Conservation (phyloP, 2,888 invertebrate genomes). For the Orthosia gothica region DNA sequence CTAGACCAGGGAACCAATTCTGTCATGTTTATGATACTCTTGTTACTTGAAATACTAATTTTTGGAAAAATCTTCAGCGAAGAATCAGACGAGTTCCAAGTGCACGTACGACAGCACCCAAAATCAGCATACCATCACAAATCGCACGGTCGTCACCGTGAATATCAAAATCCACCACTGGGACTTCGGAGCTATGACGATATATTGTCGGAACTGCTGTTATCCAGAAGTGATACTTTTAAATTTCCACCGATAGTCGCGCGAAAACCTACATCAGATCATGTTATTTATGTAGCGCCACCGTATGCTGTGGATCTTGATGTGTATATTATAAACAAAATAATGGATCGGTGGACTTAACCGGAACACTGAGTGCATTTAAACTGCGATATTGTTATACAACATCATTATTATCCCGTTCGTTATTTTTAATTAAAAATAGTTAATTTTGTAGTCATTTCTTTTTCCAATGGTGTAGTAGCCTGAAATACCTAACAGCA, state of each 20-base stretch:
- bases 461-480: too few relatives aligned
- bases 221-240: not conserved
- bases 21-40: conserved; percentile 35
- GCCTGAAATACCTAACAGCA: too few relatives aligned
- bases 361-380: not conserved
- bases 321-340: not conserved
- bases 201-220: not conserved
- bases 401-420: too few relatives aligned
- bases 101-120: conserved; percentile 18
- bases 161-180: conserved; percentile 35
- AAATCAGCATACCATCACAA: conserved; percentile 28
- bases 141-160: conserved; percentile 7
- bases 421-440: too few relatives aligned
- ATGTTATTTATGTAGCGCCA: conserved; percentile 8
- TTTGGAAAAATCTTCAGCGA: conserved; percentile 17
- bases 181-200: conserved; percentile 16
- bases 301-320: conserved; percentile 5
- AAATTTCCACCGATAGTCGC: not conserved
- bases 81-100: conserved; percentile 43
- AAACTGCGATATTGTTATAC: too few relatives aligned
- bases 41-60: conserved; percentile 30
- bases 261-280: not conserved
- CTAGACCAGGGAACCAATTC: not conserved
- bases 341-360: not conserved
- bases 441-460: too few relatives aligned